Conservation (phyloP, 2,888 invertebrate genomes). For the Morpho helenor region DNA sequence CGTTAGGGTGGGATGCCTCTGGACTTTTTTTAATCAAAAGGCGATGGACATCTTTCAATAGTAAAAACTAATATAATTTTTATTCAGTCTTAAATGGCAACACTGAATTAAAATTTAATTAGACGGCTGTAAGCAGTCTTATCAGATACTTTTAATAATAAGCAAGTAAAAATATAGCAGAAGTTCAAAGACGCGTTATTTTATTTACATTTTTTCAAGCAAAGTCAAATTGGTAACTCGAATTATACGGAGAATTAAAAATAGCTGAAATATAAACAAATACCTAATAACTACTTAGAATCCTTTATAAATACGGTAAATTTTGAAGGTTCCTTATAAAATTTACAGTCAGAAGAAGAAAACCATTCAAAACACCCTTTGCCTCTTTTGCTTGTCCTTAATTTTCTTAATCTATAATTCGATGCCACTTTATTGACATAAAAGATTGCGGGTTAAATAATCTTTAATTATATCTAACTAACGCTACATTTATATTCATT, state of each 20-base stretch:
- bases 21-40: slow-evolving; percentile 35
- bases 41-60: slow-evolving; percentile 25
- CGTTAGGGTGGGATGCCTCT: slow-evolving; percentile 65
- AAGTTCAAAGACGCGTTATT: slow-evolving; percentile 36
- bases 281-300: slow-evolving; percentile 43
- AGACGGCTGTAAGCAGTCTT: slow-evolving; percentile 23
- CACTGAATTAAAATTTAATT: slow-evolving; percentile 44
- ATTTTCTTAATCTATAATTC: slow-evolving; percentile 42
- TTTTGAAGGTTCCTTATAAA: slow-evolving; percentile 65
- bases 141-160: slow-evolving; percentile 12
- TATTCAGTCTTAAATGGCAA: slow-evolving; percentile 62
- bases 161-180: slow-evolving; percentile 31
- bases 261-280: slow-evolving; percentile 22
- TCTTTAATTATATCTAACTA: slow-evolving; percentile 15
- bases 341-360: slow-evolving; percentile 63
- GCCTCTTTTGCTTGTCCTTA: slow-evolving; percentile 74
- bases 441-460: slow-evolving; percentile 22
- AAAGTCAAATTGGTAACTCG: slow-evolving; percentile 69
- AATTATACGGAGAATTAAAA: slow-evolving; percentile 61
- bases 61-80: slow-evolving; percentile 33
- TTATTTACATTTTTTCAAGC: slow-evolving; percentile 64
- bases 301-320: slow-evolving; percentile 45
- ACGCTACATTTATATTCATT: slow-evolving; percentile 12
- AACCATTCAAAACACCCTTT: slow-evolving; percentile 69
- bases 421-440: slow-evolving; percentile 41